Evolutionary conservation across 2,888 invertebrate genomes (phyloP).

Genomic region (Leptinotarsa tumamoca): DNA sequence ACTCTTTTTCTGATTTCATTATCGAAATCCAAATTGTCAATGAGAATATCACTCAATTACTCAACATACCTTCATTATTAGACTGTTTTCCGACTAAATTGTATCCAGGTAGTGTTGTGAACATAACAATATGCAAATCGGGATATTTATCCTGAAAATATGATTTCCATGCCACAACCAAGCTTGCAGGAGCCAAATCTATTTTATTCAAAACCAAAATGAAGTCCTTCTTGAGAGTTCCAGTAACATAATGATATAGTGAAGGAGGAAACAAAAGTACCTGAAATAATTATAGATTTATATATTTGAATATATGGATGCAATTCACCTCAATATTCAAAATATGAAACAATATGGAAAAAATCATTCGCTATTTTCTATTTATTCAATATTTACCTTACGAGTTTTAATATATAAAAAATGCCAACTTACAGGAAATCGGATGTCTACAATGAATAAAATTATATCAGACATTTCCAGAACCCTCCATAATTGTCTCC

Average conservation of each 20-base stretch:
- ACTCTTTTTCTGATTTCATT: too few relatives aligned
- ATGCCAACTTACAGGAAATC: constrained; percentile 77
- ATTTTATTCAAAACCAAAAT: constrained; percentile 93
- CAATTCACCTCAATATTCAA: background rate
- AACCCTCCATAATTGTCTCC: constrained; percentile 96
- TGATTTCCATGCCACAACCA: constrained; percentile 89
- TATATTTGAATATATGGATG: background rate
- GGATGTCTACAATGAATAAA: constrained; percentile 88
- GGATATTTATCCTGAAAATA: constrained; percentile 81
- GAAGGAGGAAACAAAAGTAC: constrained; percentile 91
- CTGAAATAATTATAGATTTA: constrained; percentile 63
- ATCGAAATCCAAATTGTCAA: too few relatives aligned
- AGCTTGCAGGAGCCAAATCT: constrained; percentile 84
- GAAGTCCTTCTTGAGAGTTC: constrained; percentile 82
- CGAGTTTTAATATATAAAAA: background rate
- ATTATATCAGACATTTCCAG: constrained; percentile 93
- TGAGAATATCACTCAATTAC: background rate
- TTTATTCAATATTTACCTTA: too few relatives aligned
- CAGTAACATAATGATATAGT: constrained; percentile 82
- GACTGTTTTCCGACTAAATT: constrained; percentile 73
- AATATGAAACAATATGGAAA: background rate
- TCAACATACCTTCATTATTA: constrained; percentile 68
- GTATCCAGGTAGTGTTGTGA: constrained; percentile 85
- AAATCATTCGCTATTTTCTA: background rate
- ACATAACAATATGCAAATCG: constrained; percentile 80